phyloP scores from a whole-genome alignment of 1,140 invertebrate species.

The Drosophila serrata region DNA sequence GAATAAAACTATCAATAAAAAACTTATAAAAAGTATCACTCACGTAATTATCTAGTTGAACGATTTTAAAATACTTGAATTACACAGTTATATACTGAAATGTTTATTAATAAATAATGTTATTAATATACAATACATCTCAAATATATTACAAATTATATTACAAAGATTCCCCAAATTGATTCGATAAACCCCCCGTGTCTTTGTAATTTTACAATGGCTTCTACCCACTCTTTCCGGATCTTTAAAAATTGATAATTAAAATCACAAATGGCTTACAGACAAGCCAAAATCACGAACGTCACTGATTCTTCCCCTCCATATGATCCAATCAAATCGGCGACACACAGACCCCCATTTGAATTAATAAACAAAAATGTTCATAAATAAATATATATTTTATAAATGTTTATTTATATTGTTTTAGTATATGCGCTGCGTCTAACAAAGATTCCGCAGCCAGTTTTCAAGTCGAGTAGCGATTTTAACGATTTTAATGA shows the following conservation, averaged over 20 bases:
- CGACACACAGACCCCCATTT: slow-evolving; percentile 72
- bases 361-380: slow-evolving; percentile 79
- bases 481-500: slow-evolving; percentile 79
- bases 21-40: no score
- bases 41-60: no score
- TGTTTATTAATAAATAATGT: no score
- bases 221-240: neutral
- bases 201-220: neutral
- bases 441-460: slow-evolving; percentile 36
- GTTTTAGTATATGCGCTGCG: slow-evolving; percentile 26
- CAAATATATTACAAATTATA: no score
- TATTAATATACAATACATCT: no score
- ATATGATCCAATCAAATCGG: slow-evolving; percentile 72
- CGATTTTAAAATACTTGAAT: no score
- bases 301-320: slow-evolving; percentile 37
- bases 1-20: no score
- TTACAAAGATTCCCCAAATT: no score
- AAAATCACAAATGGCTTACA: neutral
- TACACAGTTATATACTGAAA: no score
- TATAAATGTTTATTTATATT: slow-evolving; percentile 59
- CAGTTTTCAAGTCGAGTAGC: slow-evolving; percentile 77
- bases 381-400: slow-evolving; percentile 75
- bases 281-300: neutral
- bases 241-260: neutral
- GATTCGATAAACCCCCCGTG: neutral